Conservation (phyloP, 2,113 vertebrate genomes). For the Buteo buteo region DNA sequence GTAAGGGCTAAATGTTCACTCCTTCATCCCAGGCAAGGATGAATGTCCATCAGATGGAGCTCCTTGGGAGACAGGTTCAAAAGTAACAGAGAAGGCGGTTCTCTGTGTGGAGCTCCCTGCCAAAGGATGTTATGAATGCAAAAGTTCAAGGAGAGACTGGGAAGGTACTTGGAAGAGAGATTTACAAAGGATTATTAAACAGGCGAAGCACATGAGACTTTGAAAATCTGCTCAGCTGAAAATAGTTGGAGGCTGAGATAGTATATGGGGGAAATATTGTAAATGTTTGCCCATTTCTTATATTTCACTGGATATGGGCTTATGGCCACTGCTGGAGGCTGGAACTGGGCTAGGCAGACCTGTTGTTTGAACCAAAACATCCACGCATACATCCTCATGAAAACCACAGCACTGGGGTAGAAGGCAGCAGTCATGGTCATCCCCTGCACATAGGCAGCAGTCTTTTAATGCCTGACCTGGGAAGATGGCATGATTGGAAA, state of each 20-base stretch:
- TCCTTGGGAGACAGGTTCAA: neutral
- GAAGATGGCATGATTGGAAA: neutral
- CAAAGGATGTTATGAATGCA: neutral
- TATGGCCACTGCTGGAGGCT: neutral
- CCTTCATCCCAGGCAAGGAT: neutral
- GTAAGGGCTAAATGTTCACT: neutral
- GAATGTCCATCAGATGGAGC: neutral
- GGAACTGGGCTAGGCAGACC: neutral
- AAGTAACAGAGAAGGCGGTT: neutral
- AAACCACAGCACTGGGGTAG: neutral
- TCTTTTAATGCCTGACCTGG: neutral
- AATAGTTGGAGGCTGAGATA: neutral
- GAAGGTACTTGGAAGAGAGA: neutral
- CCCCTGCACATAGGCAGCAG: neutral
- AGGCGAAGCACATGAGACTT: neutral
- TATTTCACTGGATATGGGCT: neutral
- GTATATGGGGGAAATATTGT: neutral
- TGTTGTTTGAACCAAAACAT: neutral
- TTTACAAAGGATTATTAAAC: neutral
- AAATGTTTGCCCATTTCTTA: neutral
- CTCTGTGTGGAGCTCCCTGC: neutral
- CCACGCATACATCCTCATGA: neutral
- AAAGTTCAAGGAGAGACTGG: neutral
- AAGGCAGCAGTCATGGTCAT: neutral
- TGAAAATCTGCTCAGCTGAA: neutral